Conservation (phyloP, 1,140 invertebrate species). For the Drosophila rufa region DNA sequence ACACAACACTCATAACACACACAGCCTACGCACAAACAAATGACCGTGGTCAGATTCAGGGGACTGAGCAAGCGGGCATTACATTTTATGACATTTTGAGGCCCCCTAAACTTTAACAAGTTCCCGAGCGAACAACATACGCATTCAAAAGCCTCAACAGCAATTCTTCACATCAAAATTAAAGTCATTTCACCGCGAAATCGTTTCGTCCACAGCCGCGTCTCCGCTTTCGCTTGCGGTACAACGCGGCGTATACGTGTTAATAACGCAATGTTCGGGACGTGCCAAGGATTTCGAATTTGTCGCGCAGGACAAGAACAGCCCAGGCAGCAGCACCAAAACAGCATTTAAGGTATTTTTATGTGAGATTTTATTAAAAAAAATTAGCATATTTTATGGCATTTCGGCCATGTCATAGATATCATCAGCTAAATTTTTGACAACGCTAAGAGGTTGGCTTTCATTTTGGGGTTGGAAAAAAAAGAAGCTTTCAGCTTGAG, state of each 20-base stretch:
- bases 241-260: conserved; percentile 60
- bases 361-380: conserved; percentile 75
- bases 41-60: conserved; percentile 60
- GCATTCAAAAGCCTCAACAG: conserved; percentile 53
- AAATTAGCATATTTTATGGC: conserved; percentile 72
- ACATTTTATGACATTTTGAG: conserved; percentile 79
- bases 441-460: conserved; percentile 10
- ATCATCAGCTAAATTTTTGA: conserved; percentile 24
- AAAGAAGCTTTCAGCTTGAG: not conserved
- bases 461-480: not conserved
- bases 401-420: conserved; percentile 36
- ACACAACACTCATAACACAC: conserved; percentile 5
- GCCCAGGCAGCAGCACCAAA: conserved; percentile 2
- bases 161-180: conserved; percentile 69
- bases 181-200: conserved; percentile 59
- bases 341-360: conserved; percentile 73
- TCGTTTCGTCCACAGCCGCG: conserved; percentile 9
- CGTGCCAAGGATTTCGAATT: conserved; percentile 63
- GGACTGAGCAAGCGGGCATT: conserved; percentile 44
- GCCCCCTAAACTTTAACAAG: conserved; percentile 75
- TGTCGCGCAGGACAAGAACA: conserved; percentile 31
- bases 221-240: conserved; percentile 3
- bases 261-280: conserved; percentile 70
- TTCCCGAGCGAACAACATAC: conserved; percentile 27
- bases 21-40: conserved; percentile 48